Base-by-base conservation (phyloP, 2,888 invertebrate genomes). In the Heteromurus nitidus region DNA sequence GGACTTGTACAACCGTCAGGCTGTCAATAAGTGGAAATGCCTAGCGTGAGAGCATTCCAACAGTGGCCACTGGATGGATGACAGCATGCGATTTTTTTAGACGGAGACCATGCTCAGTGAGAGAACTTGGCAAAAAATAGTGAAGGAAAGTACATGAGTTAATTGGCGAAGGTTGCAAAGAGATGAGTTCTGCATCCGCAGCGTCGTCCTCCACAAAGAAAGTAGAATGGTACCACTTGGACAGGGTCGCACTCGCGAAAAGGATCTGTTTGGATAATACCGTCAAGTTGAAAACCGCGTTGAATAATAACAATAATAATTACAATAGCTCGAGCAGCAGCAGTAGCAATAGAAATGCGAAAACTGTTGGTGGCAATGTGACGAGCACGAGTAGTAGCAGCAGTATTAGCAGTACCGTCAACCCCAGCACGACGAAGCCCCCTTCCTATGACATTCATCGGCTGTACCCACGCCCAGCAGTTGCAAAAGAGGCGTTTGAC, bases 201-300 rank as follows among this genome's bases (percentile, higher is more conserved):
- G 82, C 77, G 53, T 64, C 80, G 69, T 67, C 82, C 65, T 73
- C 81, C 26, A 18, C 82, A 73, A 82, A 82, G 74, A 82, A 82
- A 76, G 82, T 82, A 82, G 82, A 82, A 82, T 82, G 82, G 82
- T 82, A 82, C 82, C 82, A 82, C 53, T 82, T 82, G 82, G 82
- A 82, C 77, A 77, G 74, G 69, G 82, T 82, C 65, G 77, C 77
- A 62, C 68, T 82, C 62, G 82, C 82, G 44, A 82, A 82, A 28
- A 44, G 82, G 82, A 82, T 82, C 69, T 82, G 77, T 47, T 62
- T 82, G 65, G 82, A 82, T 82, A 76, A 69, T 44, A 64, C 77
- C 53, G 77, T 76, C 74, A 82, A 82, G 68, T 42, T 76, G 50
- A 82, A 82, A 69, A 82, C 82, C n/a, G 82, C 82, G 16, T 30